Base-by-base conservation (phyloP, 2,888 invertebrate species). In the Mechanitis mazaeus region DNA sequence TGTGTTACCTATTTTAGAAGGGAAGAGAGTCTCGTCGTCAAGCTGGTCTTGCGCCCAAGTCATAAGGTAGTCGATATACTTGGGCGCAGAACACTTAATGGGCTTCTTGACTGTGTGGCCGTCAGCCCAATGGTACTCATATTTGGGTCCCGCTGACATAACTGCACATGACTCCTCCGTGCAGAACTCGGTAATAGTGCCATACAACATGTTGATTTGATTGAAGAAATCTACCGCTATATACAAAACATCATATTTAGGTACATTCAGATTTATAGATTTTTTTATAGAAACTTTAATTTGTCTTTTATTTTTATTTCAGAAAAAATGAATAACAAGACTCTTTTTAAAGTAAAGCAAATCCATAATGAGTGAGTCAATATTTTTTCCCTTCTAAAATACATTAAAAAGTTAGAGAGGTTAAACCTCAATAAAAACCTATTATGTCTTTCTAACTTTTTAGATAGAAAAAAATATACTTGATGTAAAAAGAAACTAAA, bases 121-220 rank as follows among this genome's bases (percentile, higher is more conserved):
- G 87, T 99, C 98, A 0, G 99, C 99, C 99, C 99, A 99, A 87
- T 98, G 98, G 89, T 99, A 99, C 90, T 99, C 99, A 82, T 99
- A 98, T 90, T 98, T 98, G 68, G 98, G 98, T 54, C 99, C 99
- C 12, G 99, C 99, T 9, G 98, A 98, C 99, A 99, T 99, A 72
- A 99, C 98, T 9, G 96, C 95, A 87, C 98, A 99, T 70, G 96
- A 96, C 77, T 98, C 97, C 84, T 98, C 98, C 3, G 98, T 98
- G 84, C 99, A 99, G 89, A 98, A 98, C 89, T 99, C 99, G n/a
- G 98, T 98, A 77, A 99, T 97, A 42, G 99, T 99, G 58, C 99
- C 99, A 79, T 99, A 99, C 69, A 99, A 91, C 99, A 99, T 99
- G 89, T 98, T 98, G 81, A 99, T 99, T 93, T 99, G 99, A 90